Conservation (phyloP, 2,888 invertebrate species). For the Hybos culiciformis region DNA sequence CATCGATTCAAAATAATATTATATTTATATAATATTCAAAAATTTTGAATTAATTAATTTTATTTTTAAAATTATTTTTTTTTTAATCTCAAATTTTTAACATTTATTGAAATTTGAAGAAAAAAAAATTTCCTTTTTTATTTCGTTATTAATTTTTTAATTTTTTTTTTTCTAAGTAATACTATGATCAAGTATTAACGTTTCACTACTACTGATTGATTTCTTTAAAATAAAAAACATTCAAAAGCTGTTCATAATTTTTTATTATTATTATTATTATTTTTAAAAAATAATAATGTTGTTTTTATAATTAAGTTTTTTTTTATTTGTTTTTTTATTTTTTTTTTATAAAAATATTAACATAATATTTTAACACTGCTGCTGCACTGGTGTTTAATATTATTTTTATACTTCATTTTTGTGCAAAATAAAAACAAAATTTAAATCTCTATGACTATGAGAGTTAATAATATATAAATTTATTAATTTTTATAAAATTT, state of each 20-base stretch:
- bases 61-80: neutral
- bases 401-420: too few relatives aligned
- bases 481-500: too few relatives aligned
- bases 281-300: neutral
- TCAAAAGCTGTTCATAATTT: neutral
- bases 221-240: slow-evolving; percentile 4
- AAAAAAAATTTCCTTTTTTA: neutral
- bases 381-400: too few relatives aligned
- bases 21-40: neutral
- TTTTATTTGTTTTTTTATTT: neutral
- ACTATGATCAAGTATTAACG: slow-evolving; percentile 3
- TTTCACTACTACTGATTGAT: neutral
- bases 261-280: neutral
- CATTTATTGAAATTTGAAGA: neutral
- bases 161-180: slow-evolving; percentile 2
- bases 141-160: neutral
- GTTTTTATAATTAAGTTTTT: neutral
- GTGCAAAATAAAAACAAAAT: too few relatives aligned
- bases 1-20: neutral
- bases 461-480: too few relatives aligned
- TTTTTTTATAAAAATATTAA: neutral
- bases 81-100: neutral
- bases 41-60: neutral
- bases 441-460: too few relatives aligned
- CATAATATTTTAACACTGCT: neutral